Percentiles rank a stretch among this genome's conserved stretches.
Evolutionary conservation across 2,888 invertebrate genomes (phyloP).

Genomic region (Falcaria lacertinaria): DNA sequence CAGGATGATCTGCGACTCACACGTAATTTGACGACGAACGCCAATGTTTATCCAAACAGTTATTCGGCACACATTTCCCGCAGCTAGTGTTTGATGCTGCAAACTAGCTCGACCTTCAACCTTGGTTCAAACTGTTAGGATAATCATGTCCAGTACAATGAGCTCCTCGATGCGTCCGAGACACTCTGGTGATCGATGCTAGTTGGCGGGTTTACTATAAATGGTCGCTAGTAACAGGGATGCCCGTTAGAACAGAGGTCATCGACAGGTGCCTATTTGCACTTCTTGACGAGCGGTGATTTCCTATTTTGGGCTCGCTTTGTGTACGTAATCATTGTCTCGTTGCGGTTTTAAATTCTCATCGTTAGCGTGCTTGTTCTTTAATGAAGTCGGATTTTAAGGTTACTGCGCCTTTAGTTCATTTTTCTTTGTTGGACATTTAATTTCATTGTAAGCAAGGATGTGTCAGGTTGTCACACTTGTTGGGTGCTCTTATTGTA

Average conservation of each 20-base stretch:
- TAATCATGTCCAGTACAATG: slow-evolving; percentile 41
- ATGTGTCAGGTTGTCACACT: neutral
- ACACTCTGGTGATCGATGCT: slow-evolving; percentile 9
- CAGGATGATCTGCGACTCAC: slow-evolving; percentile 21
- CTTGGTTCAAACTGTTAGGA: slow-evolving; percentile 64
- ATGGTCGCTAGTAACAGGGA: slow-evolving; percentile 40
- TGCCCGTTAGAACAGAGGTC: slow-evolving; percentile 70
- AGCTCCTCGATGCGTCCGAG: slow-evolving; percentile 16
- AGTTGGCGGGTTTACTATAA: slow-evolving; percentile 24
- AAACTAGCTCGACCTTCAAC: slow-evolving; percentile 70
- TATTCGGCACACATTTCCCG: slow-evolving; percentile 65
- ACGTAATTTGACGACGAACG: slow-evolving; percentile 60
- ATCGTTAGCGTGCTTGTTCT: slow-evolving; percentile 23
- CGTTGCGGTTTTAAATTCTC: slow-evolving; percentile 38
- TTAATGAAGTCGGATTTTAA: neutral
- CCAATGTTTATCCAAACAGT: slow-evolving; percentile 68
- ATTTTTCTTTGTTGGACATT: slow-evolving; percentile 1
- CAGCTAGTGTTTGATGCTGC: slow-evolving; percentile 49
- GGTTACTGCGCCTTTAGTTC: neutral
- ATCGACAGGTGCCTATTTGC: slow-evolving; percentile 73
- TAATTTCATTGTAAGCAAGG: neutral
- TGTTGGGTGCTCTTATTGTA: neutral
- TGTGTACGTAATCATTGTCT: slow-evolving; percentile 54
- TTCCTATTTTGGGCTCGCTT: slow-evolving; percentile 68
- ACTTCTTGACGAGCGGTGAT: slow-evolving; percentile 67